Evolutionary conservation across 1,140 invertebrate genomes (phyloP), one percentile per base, ranked within the genome.

Genomic region (Aphelinus certus): DNA sequence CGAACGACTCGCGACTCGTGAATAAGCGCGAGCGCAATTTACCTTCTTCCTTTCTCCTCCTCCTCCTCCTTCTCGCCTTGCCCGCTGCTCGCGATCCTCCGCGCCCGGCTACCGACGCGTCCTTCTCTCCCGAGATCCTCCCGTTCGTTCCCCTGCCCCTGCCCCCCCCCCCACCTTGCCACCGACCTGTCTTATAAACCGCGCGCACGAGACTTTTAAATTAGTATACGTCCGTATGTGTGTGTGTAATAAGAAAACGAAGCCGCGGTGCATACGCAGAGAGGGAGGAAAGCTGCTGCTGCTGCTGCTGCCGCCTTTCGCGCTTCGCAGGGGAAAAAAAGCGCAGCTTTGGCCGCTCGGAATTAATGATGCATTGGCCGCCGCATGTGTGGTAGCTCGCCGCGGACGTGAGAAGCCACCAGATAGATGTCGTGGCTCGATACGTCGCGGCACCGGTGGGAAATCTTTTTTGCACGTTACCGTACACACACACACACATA

Each of bases 11-110:
- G 26, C 26, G 67, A 70, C 67, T 70, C 26, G 61, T 75, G 68
- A 75, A 66, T 75, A 71, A 71, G 74, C 74, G 74, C 55, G 68
- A 75, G 71, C 48, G 74, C 74, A 75, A 71, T 71, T 75, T 75
- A 75, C 64, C 7, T 58, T 71, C 47, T 66, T 45, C 53, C 43
- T 53, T 9, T 53, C 43, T 42, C 71, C 43, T 7, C 1, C 48
- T 7, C 1, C 48, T 9, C 0, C 7, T 67, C 42, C 3, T 7
- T 45, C 26, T 45, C 26, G 6, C 26, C 26, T 26, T 26, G 26
- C 26, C 26, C 26, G 26, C 26, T 26, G 26, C 26, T 26, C 26
- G 26, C 26, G 26, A 26, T 26, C 26, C 26, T 26, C 26, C 26
- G 26, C 26, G 26, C 26, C 26, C 26, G 26, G 26, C 26, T 26